These are phyloP conservation scores for Phyllopteryx taeniolatus DNA, from an alignment of 2,113 vertebrate genomes.

Conservation along the genomic window DNA sequence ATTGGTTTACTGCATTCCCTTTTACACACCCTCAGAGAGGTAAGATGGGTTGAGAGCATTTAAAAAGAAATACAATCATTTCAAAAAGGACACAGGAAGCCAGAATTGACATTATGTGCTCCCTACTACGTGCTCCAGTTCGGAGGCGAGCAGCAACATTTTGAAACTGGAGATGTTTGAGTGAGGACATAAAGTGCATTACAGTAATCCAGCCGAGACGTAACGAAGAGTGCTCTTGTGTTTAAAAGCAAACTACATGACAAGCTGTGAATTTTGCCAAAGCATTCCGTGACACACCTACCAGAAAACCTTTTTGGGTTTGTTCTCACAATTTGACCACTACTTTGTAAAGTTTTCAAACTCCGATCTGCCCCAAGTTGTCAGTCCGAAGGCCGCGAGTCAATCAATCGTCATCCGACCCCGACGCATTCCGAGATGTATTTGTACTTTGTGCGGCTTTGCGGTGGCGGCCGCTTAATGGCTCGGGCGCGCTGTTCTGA, in stretches of 20 bases:
- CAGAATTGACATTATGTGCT: too few species aligned
- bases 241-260: too few species aligned
- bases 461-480: constrained; percentile 12
- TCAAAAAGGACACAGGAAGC: too few species aligned
- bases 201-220: too few species aligned
- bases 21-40: neutral
- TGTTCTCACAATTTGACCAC: neutral
- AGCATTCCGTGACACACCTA: neutral
- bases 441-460: neutral
- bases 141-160: too few species aligned
- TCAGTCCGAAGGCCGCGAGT: neutral
- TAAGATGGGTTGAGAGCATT: too few species aligned
- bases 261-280: neutral
- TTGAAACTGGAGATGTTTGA: too few species aligned
- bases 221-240: too few species aligned
- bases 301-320: neutral
- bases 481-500: constrained; percentile 13
- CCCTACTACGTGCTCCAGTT: too few species aligned
- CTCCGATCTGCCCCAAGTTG: neutral
- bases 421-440: constrained; percentile 1
- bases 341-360: neutral
- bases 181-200: too few species aligned
- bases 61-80: too few species aligned
- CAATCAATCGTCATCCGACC: constrained; percentile 5
- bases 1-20: neutral